phyloP scores from a whole-genome alignment of 2,797 vertebrate species.

The Mormyrus hasselquistii region DNA sequence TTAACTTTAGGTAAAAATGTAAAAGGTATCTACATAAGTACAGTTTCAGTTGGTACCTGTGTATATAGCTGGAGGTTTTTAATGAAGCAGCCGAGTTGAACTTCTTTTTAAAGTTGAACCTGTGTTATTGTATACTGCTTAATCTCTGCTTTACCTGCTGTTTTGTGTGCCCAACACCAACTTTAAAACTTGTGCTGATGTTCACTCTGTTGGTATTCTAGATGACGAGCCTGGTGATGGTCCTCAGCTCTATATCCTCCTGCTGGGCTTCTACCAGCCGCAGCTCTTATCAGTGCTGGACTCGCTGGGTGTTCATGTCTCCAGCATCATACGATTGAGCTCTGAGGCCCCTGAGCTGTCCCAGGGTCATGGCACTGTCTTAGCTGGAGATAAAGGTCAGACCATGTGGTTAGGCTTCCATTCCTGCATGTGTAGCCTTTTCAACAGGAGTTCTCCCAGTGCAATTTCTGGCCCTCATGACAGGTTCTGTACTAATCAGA shows the following conservation, averaged over 20 bases:
- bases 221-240: constrained; percentile 90
- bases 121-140: neutral
- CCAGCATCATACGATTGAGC: constrained; percentile 31
- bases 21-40: neutral
- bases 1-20: neutral
- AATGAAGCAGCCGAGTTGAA: neutral
- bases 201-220: constrained; percentile 37
- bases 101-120: neutral
- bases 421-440: neutral
- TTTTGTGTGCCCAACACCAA: neutral
- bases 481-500: neutral
- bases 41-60: neutral
- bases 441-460: neutral
- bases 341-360: constrained; percentile 18
- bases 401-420: neutral
- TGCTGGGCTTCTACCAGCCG: constrained; percentile 75
- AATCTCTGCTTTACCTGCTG: neutral
- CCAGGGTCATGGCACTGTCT: neutral
- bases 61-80: neutral
- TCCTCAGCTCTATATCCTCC: constrained; percentile 79
- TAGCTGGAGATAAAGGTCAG: neutral
- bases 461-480: neutral
- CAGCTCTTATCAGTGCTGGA: constrained; percentile 67
- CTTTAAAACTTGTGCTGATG: neutral
- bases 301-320: constrained; percentile 69